phyloP scores from a whole-genome alignment of 2,888 invertebrate species.

The Drosophila algonquin region DNA sequence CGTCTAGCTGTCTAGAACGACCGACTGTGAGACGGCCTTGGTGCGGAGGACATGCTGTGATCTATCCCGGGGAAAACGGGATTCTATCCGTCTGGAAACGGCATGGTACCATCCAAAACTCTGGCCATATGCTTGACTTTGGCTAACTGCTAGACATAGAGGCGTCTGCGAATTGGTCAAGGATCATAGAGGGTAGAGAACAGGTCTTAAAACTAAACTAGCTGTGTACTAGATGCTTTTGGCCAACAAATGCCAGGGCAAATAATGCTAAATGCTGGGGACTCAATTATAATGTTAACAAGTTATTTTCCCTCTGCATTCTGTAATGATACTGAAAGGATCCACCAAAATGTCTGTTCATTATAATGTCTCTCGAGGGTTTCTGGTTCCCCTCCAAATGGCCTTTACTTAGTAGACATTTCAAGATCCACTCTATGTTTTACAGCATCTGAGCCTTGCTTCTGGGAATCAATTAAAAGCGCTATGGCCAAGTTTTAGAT shows the following conservation, averaged over 20 bases:
- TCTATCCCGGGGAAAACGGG: slow-evolving; percentile 9
- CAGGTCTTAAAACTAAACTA: background rate
- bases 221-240: background rate
- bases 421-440: background rate
- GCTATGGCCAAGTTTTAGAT: background rate
- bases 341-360: too few species aligned
- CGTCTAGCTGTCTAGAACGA: slow-evolving; percentile 63
- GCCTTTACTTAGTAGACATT: background rate
- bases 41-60: slow-evolving; percentile 30
- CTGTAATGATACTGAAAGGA: too few species aligned
- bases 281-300: too few species aligned
- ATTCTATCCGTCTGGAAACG: slow-evolving; percentile 1
- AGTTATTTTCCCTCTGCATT: too few species aligned
- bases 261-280: too few species aligned
- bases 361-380: background rate
- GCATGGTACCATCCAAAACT: background rate
- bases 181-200: slow-evolving; percentile 6
- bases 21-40: slow-evolving; percentile 46
- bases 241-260: too few species aligned
- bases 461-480: background rate
- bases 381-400: background rate
- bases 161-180: slow-evolving; percentile 48
- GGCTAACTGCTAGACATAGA: slow-evolving; percentile 46
- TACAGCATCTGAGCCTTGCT: background rate
- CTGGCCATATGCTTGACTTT: slow-evolving; percentile 18